phyloP scores from a whole-genome alignment of 2,888 invertebrate genomes.

The Eurois occulta region DNA sequence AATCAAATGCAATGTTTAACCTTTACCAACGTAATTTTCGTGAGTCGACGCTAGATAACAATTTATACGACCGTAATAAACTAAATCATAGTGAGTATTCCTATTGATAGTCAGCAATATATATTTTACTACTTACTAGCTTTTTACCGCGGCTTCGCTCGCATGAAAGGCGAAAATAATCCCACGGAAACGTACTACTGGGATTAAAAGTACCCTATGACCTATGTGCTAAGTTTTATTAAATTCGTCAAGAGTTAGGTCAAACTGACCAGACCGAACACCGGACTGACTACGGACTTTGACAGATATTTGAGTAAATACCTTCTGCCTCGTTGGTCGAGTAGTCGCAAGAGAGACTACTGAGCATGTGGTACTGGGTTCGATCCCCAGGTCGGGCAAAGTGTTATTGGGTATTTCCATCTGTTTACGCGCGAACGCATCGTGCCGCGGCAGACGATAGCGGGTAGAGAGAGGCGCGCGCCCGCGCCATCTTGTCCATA shows the following conservation, averaged over 20 bases:
- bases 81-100: not conserved
- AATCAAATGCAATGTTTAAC: conserved; percentile 1
- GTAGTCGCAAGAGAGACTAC: too few relatives aligned
- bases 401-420: not conserved
- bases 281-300: not conserved
- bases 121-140: conserved; percentile 1
- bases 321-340: not conserved
- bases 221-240: not conserved
- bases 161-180: not conserved
- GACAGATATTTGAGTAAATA: not conserved
- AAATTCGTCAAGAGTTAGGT: not conserved
- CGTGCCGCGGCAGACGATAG: too few relatives aligned
- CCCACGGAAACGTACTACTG: not conserved
- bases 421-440: too few relatives aligned
- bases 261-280: not conserved
- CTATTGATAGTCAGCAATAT: not conserved
- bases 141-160: not conserved
- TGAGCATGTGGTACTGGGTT: not conserved
- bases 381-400: not conserved
- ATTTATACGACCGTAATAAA: conserved; percentile 20
- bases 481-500: too few relatives aligned
- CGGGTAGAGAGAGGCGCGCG: too few relatives aligned
- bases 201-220: not conserved
- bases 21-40: not conserved
- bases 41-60: not conserved